phyloP scores from a whole-genome alignment of 1,140 invertebrate species.

The Plectrocnemia conspersa region DNA sequence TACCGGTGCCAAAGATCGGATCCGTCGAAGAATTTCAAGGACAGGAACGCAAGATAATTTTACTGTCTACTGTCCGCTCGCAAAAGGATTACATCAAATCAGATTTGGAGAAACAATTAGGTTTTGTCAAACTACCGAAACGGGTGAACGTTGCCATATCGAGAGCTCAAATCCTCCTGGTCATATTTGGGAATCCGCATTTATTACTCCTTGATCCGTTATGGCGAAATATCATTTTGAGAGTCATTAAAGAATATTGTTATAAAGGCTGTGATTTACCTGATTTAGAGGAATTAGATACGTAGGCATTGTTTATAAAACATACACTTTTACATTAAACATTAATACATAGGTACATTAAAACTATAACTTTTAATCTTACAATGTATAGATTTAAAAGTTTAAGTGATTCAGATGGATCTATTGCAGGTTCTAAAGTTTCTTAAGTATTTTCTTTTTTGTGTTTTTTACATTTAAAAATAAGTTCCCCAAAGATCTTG shows the following conservation, averaged over 20 bases:
- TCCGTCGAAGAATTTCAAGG: constrained; percentile 97
- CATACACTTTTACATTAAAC: too few relatives aligned
- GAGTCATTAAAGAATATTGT: constrained; percentile 58
- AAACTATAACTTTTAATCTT: too few relatives aligned
- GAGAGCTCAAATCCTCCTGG: constrained; percentile 69
- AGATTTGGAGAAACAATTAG: constrained; percentile 61
- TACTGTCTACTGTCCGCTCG: constrained; percentile 81
- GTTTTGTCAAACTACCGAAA: constrained; percentile 71
- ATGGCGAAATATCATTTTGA: constrained; percentile 67
- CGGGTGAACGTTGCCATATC: constrained; percentile 86
- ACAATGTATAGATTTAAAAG: too few relatives aligned
- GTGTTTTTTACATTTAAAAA: too few relatives aligned
- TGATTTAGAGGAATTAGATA: too few relatives aligned
- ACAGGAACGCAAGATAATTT: constrained; percentile 79
- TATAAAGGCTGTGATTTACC: constrained; percentile 64
- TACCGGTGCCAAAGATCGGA: constrained; percentile 75
- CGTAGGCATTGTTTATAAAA: too few relatives aligned
- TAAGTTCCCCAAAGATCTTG: too few relatives aligned
- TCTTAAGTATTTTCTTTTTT: too few relatives aligned
- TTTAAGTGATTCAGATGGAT: too few relatives aligned
- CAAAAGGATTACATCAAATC: constrained; percentile 44
- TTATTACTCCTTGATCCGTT: constrained; percentile 63
- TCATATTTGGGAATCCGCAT: constrained; percentile 80
- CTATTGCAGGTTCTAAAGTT: too few relatives aligned
- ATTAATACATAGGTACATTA: too few relatives aligned